A percentile compares a stretch with the other conserved stretches of the same genome.
phyloP scores from a whole-genome alignment of 2,113 vertebrate species.

The Myrmecophaga tridactyla region DNA sequence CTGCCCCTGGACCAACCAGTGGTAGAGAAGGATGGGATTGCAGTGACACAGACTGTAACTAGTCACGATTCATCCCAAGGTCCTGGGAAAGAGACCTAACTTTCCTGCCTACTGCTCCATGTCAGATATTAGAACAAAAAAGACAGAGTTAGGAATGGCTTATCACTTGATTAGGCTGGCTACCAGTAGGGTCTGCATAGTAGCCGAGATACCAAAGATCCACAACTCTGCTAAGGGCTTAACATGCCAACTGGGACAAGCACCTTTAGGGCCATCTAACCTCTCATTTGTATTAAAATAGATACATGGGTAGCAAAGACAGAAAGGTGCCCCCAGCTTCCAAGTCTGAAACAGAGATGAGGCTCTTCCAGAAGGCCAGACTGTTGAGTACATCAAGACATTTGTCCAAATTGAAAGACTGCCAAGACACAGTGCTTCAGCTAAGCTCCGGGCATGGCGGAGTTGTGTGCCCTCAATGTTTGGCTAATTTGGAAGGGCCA shows the following conservation, averaged over 20 bases:
- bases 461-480: neutral
- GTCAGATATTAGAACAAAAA: neutral
- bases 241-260: fast-evolving
- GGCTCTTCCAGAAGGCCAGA: neutral
- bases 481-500: constrained; percentile 5
- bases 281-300: neutral
- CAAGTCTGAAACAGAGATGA: neutral
- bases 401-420: neutral
- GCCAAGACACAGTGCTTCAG: neutral
- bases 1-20: neutral
- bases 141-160: neutral
- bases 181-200: neutral
- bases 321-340: neutral
- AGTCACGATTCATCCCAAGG: neutral
- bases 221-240: neutral
- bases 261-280: neutral
- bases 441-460: neutral
- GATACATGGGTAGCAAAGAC: neutral
- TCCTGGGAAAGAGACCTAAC: neutral
- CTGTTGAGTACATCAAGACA: neutral
- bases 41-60: neutral
- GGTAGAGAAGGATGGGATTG: neutral
- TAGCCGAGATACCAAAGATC: neutral
- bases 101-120: neutral
- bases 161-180: neutral